phyloP scores from a whole-genome alignment of 64 coral and sea anemone species.

The Pachyseris speciosa region DNA sequence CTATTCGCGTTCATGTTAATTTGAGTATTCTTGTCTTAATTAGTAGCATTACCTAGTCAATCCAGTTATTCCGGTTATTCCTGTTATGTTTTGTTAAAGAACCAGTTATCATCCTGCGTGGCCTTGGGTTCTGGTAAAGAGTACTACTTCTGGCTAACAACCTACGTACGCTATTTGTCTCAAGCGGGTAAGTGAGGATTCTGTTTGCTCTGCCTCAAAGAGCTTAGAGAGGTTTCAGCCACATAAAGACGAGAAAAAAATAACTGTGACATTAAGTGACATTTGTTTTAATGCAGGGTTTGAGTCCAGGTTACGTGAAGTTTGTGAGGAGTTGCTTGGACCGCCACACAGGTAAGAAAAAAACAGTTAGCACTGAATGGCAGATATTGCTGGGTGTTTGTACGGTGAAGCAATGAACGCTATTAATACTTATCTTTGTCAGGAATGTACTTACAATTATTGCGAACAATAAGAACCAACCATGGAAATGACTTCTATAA shows the following conservation, averaged over 20 bases:
- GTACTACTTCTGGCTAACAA: slow-evolving; percentile 95
- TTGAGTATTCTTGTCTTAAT: too few relatives aligned
- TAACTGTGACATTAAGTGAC: background rate
- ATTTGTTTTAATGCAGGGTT: slow-evolving; percentile 34
- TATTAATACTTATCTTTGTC: too few relatives aligned
- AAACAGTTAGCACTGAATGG: too few relatives aligned
- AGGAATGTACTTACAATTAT: too few relatives aligned
- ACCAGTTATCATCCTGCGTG: slow-evolving; percentile 83
- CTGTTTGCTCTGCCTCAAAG: background rate
- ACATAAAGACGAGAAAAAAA: too few relatives aligned
- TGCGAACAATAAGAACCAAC: too few relatives aligned
- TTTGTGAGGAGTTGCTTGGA: slow-evolving; percentile 80
- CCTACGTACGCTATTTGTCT: slow-evolving; percentile 90
- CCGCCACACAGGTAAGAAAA: slow-evolving; percentile 62
- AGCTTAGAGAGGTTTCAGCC: too few relatives aligned
- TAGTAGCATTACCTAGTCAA: background rate
- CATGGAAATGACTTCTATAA: too few relatives aligned
- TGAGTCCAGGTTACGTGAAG: slow-evolving; percentile 73
- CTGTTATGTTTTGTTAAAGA: slow-evolving; percentile 22
- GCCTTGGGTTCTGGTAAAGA: slow-evolving; percentile 92
- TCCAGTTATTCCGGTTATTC: background rate
- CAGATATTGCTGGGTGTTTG: too few relatives aligned
- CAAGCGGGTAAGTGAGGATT: slow-evolving; percentile 72
- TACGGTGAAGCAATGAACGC: too few relatives aligned
- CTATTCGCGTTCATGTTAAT: too few relatives aligned